Base-by-base conservation (phyloP, 2,797 vertebrate genomes). In the Peromyscus attwateri region DNA sequence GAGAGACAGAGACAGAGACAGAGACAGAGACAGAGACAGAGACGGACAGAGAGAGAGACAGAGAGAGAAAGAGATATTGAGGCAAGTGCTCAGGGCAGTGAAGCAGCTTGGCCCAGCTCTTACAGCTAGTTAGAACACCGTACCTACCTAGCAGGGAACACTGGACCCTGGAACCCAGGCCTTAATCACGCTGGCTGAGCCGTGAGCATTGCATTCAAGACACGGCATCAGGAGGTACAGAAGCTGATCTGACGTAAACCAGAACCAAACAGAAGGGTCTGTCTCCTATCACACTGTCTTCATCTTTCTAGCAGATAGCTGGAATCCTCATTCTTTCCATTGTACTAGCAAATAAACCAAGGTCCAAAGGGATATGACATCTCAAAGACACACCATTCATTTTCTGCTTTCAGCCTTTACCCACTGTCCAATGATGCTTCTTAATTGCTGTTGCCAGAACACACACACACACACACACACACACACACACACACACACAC, bases 321-420 rank as follows among this genome's bases (percentile, higher is more conserved):
- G 25, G 3, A 25, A 2, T 40, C 31, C 23, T 75, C 34, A 11
- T 73, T 80, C 70, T 90, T 94, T 79, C 66, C 49, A 3, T 23
- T n/a, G 55, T 25, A 8, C 83, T 37, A 79, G 89, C 87, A 89
- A 70, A 55, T 62, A 90, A 95, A 49, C 52, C 43, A 52, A 80
- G 77, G 31, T 27, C 83, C 40, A 19, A 68, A 88, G 52, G 46
- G n/a, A 29, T 29, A 13, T 34, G 25, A 34, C 40, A 29, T 16
- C 23, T 40, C 87, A 23, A 37, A 70, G 49, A 43, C 37, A 66
- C 31, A 17, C 16, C 37, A 19, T 90, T 52, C 31, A 25, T 94
- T 27, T 23, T 70, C 89, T 87, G 31, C 16, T 66, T 64, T 27
- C 1, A 27, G 81, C 43, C 11, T 29, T 80, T 71, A 29, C 37